Conservation (phyloP, 2,113 vertebrate species). For the Trochalopteron elliotii region DNA sequence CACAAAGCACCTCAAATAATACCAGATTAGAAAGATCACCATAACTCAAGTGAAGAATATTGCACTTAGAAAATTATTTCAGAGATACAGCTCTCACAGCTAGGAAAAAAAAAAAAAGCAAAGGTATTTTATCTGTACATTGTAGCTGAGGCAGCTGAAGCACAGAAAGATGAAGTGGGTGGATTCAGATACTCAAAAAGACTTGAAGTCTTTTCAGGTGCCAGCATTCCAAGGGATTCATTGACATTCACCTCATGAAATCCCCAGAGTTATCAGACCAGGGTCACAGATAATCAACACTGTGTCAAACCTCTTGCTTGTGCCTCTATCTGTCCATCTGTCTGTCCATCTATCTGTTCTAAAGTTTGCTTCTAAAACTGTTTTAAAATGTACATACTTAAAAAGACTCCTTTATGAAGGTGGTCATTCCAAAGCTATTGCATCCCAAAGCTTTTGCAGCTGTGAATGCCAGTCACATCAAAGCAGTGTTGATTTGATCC, state of each 20-base stretch:
- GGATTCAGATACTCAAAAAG: background rate
- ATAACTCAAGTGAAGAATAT: background rate
- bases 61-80: background rate
- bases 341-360: background rate
- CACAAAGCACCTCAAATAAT: background rate
- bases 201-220: background rate
- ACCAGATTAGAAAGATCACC: background rate
- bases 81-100: background rate
- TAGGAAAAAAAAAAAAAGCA: background rate
- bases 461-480: background rate
- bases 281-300: background rate
- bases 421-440: background rate
- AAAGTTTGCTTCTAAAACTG: background rate
- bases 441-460: background rate
- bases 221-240: background rate
- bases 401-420: background rate
- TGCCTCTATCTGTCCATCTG: background rate
- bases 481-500: background rate
- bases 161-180: background rate
- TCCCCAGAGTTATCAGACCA: background rate
- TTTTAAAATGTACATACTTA: background rate
- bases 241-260: background rate
- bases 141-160: background rate
- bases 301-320: background rate
- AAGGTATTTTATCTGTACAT: background rate